A percentile compares a stretch with the other conserved stretches of the same genome.
Evolutionary conservation across 1,140 invertebrate species (phyloP).

Genomic region (Ooceraea biroi): DNA sequence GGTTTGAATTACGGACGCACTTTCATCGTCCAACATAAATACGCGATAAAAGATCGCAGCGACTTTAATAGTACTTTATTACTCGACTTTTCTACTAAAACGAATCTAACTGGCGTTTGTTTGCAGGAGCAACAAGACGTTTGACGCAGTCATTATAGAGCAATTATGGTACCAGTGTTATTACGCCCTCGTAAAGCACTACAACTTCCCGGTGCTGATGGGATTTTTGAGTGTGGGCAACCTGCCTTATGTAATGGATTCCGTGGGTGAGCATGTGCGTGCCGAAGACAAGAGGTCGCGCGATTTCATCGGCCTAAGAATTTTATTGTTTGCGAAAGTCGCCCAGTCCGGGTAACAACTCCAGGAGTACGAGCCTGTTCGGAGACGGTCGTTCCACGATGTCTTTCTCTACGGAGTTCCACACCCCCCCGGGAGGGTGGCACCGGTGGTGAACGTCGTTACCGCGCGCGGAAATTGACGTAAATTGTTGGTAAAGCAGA

Average conservation of each 20-base stretch:
- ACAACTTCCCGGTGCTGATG: conserved; percentile 80
- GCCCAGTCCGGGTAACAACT: background rate
- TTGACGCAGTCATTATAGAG: conserved; percentile 82
- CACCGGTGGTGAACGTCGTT: conserved; percentile 63
- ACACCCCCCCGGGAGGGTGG: background rate
- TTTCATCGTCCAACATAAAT: background rate
- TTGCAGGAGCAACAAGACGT: conserved; percentile 75
- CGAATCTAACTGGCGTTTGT: conserved; percentile 37
- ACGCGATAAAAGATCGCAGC: conserved; percentile 1
- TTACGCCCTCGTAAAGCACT: conserved; percentile 81
- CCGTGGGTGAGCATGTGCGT: conserved; percentile 76
- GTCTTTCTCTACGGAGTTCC: conserved; percentile 31
- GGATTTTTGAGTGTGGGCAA: conserved; percentile 83
- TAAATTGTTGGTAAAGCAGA: conserved; percentile 78
- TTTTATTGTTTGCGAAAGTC: conserved; percentile 32
- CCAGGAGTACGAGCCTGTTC: background rate
- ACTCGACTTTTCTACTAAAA: conserved; percentile 23
- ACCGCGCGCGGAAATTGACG: conserved; percentile 74
- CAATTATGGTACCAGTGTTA: conserved; percentile 84
- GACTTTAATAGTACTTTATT: conserved; percentile 51
- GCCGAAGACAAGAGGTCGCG: background rate
- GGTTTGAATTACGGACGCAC: background rate
- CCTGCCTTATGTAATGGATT: conserved; percentile 83
- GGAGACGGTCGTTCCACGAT: background rate
- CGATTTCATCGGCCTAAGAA: conserved; percentile 14